Evolutionary conservation across 2,113 vertebrate species (phyloP).

Genomic region (Diadophis punctatus): DNA sequence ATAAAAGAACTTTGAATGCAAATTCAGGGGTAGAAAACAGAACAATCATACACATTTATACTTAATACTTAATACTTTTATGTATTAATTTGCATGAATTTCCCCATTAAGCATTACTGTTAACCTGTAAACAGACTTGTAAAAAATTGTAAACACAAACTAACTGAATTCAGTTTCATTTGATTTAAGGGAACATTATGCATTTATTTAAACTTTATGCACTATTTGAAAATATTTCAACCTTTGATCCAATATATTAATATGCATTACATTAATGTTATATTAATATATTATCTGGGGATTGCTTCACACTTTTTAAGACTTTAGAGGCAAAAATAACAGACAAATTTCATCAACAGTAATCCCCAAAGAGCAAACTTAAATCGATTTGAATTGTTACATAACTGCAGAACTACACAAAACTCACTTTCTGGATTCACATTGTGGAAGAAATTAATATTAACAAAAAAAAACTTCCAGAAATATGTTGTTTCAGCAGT

Average conservation of each 20-base stretch:
- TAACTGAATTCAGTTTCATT: not conserved
- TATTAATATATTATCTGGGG: not conserved
- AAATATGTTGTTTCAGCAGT: not conserved
- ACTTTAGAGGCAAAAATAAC: not conserved
- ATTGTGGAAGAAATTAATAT: not conserved
- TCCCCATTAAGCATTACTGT: not conserved
- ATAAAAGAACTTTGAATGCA: not conserved
- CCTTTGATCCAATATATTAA: not conserved
- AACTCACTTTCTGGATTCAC: conserved; percentile 10
- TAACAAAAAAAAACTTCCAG: not conserved
- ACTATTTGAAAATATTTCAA: not conserved
- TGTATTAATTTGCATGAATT: not conserved
- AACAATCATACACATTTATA: not conserved
- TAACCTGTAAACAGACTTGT: not conserved
- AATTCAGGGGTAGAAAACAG: not conserved
- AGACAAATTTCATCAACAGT: not conserved
- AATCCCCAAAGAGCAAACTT: not conserved
- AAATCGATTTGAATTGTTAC: not conserved
- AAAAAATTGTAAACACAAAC: not conserved
- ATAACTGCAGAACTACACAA: not conserved
- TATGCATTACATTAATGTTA: not conserved
- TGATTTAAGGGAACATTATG: not conserved
- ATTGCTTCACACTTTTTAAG: not conserved
- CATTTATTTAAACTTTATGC: not conserved
- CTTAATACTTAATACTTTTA: not conserved